Percentiles rank a stretch among this genome's conserved stretches.
phyloP scores from a whole-genome alignment of 2,113 vertebrate species.

The Heterotis niloticus region DNA sequence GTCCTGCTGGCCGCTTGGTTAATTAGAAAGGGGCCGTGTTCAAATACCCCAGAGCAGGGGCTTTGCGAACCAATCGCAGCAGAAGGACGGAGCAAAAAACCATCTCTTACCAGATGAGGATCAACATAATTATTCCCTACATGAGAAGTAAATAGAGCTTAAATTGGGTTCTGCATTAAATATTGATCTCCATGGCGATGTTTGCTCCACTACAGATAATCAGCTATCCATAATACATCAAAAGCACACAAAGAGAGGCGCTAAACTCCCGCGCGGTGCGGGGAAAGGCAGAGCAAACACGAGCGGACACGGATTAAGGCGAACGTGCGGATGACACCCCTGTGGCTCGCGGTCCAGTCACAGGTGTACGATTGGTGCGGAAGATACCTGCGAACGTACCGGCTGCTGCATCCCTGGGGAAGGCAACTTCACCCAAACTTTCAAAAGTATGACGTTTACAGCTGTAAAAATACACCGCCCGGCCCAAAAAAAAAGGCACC shows the following conservation, averaged over 20 bases:
- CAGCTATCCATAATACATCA: slow-evolving; percentile 19
- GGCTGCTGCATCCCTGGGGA: too few relatives aligned
- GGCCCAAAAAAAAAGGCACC: too few relatives aligned
- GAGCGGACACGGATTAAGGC: too few relatives aligned
- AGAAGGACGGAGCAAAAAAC: not conserved
- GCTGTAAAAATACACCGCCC: too few relatives aligned
- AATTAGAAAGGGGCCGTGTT: slow-evolving; percentile 15
- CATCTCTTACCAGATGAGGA: not conserved
- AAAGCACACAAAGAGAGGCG: not conserved
- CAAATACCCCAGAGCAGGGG: slow-evolving; percentile 10
- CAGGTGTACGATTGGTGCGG: too few relatives aligned
- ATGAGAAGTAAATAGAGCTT: slow-evolving; percentile 8
- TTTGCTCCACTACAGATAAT: slow-evolving; percentile 7
- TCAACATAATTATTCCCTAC: slow-evolving; percentile 1
- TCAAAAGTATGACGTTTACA: too few relatives aligned
- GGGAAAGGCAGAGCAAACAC: too few relatives aligned
- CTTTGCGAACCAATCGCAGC: not conserved
- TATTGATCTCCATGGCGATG: slow-evolving; percentile 9
- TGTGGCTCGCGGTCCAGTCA: too few relatives aligned
- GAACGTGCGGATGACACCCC: too few relatives aligned
- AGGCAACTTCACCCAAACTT: too few relatives aligned
- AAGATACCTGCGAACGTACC: too few relatives aligned
- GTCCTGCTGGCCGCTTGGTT: slow-evolving; percentile 5
- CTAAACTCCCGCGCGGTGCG: too few relatives aligned
- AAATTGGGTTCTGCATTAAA: slow-evolving; percentile 19